Evolutionary conservation across 64 coral and sea anemone genomes (phyloP), one percentile per base, ranked within the genome.

Genomic region (Hydrozoanthus tunicans): DNA sequence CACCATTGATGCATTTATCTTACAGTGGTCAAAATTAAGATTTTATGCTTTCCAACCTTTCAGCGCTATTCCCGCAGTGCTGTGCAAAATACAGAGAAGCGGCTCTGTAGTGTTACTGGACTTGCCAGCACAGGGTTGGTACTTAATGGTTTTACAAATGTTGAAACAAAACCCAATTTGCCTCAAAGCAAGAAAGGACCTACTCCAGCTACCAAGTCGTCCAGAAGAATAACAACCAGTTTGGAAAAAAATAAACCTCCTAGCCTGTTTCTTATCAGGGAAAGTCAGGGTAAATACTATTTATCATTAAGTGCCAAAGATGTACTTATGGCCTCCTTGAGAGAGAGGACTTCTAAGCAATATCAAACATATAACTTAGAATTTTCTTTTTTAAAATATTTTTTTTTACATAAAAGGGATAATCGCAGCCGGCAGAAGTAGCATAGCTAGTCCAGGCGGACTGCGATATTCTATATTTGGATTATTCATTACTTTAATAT

Each of bases 291-390:
- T 68, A 20, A 86, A 54, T 32, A 62, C 62, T 73, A 75, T 1
- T 58, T 86, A 13, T 81, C 81, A 6, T 91, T 91, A 26, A 91
- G 81, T 91, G 93, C 76, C 51, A 94, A 83, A 70, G 90, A 83
- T 53, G 83, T 79, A 53, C 85, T 77, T 0, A 81, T 58, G 56
- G 90, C 89, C 79, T 43, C 73, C 13, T 25, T 14, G 55, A 64
- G 82, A 27, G 65, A 96, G 81, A 89, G 77, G 4, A 57, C 89
- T 63, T 91, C 69, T 65, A 77, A 96, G 17, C 65, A 86, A 85
- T 93, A 86, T 71, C 95, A 89, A 51, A 24, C 89, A 53, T 79
- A 91, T n/a, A 20, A 20, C 20, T 20, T 20, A 20, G 0, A 20
- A 20, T 20, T 20, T 20, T 20, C 20, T 20, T 20, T 20, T 20